A percentile compares a stretch with the other conserved stretches of the same genome.
phyloP scores from a whole-genome alignment of 2,888 invertebrate species.

The Erebia ligea region DNA sequence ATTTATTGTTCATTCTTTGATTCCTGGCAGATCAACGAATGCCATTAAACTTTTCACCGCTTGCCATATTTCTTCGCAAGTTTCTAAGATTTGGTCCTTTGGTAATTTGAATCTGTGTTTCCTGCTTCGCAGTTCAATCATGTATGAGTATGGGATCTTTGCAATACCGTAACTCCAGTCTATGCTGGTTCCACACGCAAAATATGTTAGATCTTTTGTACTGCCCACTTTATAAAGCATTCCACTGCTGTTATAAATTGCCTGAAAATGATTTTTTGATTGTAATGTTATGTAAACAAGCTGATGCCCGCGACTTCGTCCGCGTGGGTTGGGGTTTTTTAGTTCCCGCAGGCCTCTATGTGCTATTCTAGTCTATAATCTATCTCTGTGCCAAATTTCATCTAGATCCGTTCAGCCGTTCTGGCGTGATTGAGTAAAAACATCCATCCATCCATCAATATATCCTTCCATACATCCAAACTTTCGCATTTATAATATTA shows the following conservation, averaged over 20 bases:
- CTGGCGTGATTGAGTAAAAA: too few species aligned
- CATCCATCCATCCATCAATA: too few species aligned
- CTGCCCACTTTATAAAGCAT: slow-evolving; percentile 72
- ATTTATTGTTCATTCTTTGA: not conserved
- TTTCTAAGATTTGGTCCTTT: slow-evolving; percentile 66
- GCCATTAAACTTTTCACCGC: slow-evolving; percentile 67
- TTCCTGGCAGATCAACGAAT: slow-evolving; percentile 56
- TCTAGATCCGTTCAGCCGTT: too few species aligned
- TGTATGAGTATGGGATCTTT: slow-evolving; percentile 73
- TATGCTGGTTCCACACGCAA: slow-evolving; percentile 72
- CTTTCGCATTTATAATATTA: too few species aligned
- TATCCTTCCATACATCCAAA: too few species aligned
- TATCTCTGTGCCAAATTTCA: too few species aligned
- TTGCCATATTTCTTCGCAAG: slow-evolving; percentile 65
- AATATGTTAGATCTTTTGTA: slow-evolving; percentile 72
- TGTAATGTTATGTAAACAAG: too few species aligned
- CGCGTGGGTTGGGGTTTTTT: too few species aligned
- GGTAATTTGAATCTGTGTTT: slow-evolving; percentile 68
- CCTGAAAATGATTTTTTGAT: slow-evolving; percentile 52
- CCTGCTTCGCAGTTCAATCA: slow-evolving; percentile 70
- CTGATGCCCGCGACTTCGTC: too few species aligned
- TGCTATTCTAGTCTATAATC: too few species aligned
- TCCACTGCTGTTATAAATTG: slow-evolving; percentile 67
- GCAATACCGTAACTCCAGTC: slow-evolving; percentile 76
- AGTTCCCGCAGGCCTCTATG: too few species aligned